Evolutionary conservation across 2,797 vertebrate genomes (phyloP), one percentile per base, ranked within the genome.

Genomic region (Pristis pectinata): DNA sequence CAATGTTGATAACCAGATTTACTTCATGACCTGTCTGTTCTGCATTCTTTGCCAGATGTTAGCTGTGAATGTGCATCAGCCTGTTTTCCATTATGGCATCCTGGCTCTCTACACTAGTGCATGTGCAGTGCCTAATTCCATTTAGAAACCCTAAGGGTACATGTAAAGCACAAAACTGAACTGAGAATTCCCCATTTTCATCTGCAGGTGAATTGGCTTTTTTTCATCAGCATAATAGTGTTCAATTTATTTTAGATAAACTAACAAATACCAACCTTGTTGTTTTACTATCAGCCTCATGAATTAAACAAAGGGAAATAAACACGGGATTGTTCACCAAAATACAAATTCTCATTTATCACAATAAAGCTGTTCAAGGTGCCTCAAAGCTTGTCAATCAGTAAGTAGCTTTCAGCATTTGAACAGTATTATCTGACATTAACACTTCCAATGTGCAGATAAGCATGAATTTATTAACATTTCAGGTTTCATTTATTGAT

Each of bases 401-500:
- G 17, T 9, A 67, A 67, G 59, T 24, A 64, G 87, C 59, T 67
- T 64, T 91, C 59, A 41, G 87, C 19, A 67, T 67, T 91, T 91
- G 34, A 67, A 91, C 61, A 91, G n/a, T 67, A 41, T 37, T 27
- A 67, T 67, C 87, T 27, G n/a, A 67, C 87, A 91, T 67, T 91
- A 91, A 91, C 59, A 67, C 49, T 67, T 67, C 59, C 59, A 67
- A 67, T 24, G 59, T 19, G n/a, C 9, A 67, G 87, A 91, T 67
- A 64, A 91, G 59, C 19, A 91, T 91, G 59, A 91, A 91, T 91
- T 67, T 91, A 91, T 91, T 91, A 91, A 91, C 61, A 91, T 3
- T 64, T 91, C 87, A 91, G 87, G n/a, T 41, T 9, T 37, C 87
- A 91, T 24, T 37, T 91, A 91, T 91, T 67, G 87, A 91, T 91